Evolutionary conservation across 2,113 vertebrate genomes (phyloP).

Genomic region (Ceyx margarethae): DNA sequence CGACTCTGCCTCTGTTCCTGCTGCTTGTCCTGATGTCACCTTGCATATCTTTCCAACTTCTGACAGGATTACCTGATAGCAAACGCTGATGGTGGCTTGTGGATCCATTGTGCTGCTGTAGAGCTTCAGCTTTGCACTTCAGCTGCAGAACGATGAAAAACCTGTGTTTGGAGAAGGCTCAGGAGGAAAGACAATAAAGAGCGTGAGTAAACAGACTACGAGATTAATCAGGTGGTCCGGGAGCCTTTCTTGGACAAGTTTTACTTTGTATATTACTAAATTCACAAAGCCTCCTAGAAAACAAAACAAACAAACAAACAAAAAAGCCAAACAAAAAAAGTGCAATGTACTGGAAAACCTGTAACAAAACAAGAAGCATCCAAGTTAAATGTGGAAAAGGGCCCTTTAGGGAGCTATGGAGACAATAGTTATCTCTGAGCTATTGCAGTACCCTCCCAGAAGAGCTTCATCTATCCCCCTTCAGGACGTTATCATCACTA

Average conservation of each 20-base stretch:
- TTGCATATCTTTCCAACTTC: neutral
- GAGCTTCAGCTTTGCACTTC: neutral
- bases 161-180: neutral
- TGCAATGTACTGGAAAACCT: neutral
- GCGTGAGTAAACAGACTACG: neutral
- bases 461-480: neutral
- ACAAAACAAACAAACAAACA: neutral
- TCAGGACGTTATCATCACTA: neutral
- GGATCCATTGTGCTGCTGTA: neutral
- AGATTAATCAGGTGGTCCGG: neutral
- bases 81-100: neutral
- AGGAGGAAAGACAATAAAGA: neutral
- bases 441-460: neutral
- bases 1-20: fast-evolving
- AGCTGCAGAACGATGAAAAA: neutral
- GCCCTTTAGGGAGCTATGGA: neutral
- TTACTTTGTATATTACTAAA: neutral
- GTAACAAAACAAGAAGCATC: neutral
- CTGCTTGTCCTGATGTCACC: neutral
- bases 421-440: neutral
- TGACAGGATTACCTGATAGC: neutral
- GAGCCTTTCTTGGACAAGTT: neutral
- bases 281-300: neutral
- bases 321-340: neutral
- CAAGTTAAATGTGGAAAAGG: neutral